These are phyloP conservation scores for Oryzias curvinotus DNA, from an alignment of 2,113 vertebrate genomes.

Conservation along the genomic window DNA sequence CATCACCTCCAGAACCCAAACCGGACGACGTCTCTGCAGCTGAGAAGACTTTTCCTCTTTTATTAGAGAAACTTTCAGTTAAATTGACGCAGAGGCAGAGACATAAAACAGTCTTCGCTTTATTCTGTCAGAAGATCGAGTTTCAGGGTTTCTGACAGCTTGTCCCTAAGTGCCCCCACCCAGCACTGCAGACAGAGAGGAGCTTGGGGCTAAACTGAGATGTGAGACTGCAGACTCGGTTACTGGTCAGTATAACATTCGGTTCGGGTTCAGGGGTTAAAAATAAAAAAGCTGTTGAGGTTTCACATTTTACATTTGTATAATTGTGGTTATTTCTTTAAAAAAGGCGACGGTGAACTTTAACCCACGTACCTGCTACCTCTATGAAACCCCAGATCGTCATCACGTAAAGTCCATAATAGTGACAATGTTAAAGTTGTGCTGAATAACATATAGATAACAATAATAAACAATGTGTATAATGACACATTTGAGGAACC, in stretches of 20 bases:
- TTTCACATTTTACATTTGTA: background rate
- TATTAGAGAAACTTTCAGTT: constrained; percentile 45
- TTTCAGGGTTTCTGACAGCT: constrained; percentile 71
- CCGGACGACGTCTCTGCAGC: constrained; percentile 15
- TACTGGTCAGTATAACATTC: constrained; percentile 58
- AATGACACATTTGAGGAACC: too few species aligned
- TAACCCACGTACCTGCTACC: too few species aligned
- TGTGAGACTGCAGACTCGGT: constrained; percentile 60
- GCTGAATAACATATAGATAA: too few species aligned
- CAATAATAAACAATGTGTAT: too few species aligned
- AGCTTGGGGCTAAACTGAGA: constrained; percentile 62
- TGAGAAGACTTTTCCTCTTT: constrained; percentile 22
- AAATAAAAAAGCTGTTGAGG: background rate
- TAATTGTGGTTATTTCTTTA: too few species aligned
- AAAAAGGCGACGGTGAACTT: too few species aligned
- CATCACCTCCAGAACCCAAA: constrained; percentile 32
- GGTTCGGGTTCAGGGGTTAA: constrained; percentile 51
- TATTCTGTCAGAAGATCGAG: constrained; percentile 50
- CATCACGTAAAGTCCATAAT: too few species aligned
- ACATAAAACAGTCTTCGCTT: constrained; percentile 44
- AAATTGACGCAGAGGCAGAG: constrained; percentile 34
- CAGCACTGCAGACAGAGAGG: constrained; percentile 60
- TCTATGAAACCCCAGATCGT: too few species aligned
- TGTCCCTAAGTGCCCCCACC: constrained; percentile 53
- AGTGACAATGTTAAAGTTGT: too few species aligned